Evolutionary conservation across 2,888 invertebrate species (phyloP), one percentile per base, ranked within the genome.

Genomic region (Mesorhabditis spiculigera): DNA sequence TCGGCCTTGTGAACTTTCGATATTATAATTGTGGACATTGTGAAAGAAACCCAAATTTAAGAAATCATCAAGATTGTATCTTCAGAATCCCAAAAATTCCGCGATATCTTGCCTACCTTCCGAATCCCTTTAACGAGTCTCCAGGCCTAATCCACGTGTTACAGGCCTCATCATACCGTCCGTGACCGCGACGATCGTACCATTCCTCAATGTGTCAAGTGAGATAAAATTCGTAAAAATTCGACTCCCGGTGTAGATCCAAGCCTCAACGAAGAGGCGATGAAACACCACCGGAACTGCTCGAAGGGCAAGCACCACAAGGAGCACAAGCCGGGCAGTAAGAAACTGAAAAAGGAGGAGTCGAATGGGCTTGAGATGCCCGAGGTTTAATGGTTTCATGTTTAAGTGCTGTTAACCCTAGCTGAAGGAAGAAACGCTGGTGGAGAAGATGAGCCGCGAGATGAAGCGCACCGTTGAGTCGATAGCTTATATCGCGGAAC

Each of bases 401-500:
- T 10, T 10, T 10, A n/a, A 8, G 13, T 13, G 28, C 45, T 50
- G 28, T 28, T 28, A 5, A 28, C 41, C 16, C 3, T 58, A 16
- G 58, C 1, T 50, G n/a, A 50, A 50, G 8, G 10, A 10, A 50
- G 16, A 28, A 63, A 10, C n/a, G 16, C 8, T 63, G 5, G 68
- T 71, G 13, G 76, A 76, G 8, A 74, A 71, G 65, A 70, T 76
- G 4, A 75, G 71, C 67, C 70, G 74, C 42, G 81, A 84, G 68
- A 75, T 84, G 78, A 80, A 79, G 50, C 78, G 77, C 10, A 78
- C 80, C 1, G 82, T 84, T 6, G 83, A 84, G 68, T 80, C 86
- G 0, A 83, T 86, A 43, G 82, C 86, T 10, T 86, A 81, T 69
- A 86, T 86, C 62, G 83, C 85, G 5, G 86, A 86, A 64, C 86